Conservation (phyloP, 2,113 vertebrate species). For the Plecturocebus donacophilus region DNA sequence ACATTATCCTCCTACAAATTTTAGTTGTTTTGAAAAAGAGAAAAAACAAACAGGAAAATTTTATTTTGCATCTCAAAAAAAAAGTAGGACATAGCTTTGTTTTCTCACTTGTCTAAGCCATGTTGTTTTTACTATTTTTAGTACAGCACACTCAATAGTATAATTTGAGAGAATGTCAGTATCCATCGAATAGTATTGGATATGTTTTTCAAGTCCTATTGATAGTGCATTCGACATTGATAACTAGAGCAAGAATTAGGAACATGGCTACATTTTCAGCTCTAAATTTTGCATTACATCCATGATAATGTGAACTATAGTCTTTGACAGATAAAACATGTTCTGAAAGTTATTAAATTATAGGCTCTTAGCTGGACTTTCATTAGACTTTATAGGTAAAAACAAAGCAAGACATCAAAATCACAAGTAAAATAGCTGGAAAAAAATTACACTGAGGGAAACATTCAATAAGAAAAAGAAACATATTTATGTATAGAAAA, state of each 20-base stretch:
- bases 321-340: background rate
- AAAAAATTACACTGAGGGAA: background rate
- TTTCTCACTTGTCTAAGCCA: background rate
- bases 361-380: background rate
- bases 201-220: conserved; percentile 38
- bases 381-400: background rate
- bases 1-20: background rate
- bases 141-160: background rate
- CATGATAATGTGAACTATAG: background rate
- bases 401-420: background rate
- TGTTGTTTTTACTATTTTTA: background rate
- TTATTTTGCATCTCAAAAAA: conserved; percentile 20
- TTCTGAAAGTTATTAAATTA: background rate
- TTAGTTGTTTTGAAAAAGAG: background rate
- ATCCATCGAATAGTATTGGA: background rate
- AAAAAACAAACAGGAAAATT: background rate
- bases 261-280: background rate
- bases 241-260: background rate
- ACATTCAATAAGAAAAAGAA: background rate
- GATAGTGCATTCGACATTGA: background rate
- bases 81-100: background rate
- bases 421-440: background rate
- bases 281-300: background rate
- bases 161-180: background rate
- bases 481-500: background rate